Base-by-base conservation (phyloP, 1,140 invertebrate species). In the Drosophila sp. region DNA sequence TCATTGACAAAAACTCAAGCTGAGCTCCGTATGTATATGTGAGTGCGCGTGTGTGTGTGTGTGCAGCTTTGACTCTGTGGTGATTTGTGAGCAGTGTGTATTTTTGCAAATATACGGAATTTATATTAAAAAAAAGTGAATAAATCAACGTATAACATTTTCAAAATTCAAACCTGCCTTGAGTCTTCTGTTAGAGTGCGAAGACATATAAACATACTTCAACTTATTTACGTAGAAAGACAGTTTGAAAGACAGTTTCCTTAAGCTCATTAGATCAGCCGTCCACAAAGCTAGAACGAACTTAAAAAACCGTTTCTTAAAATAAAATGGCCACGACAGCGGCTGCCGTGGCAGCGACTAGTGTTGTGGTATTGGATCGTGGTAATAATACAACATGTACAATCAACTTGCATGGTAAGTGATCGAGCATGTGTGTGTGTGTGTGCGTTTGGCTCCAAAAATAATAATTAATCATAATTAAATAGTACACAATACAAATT, bases 311-410 rank as follows among this genome's bases (percentile, higher is more conserved):
- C 81, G 81, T 86, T 78, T 73, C 53, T 32, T 9, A 9, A 62
- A 72, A 71, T 36, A 70, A 89, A 79, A 78, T 90, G 73, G 87
- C 80, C 76, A 86, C 73, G 54, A 83, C 81, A 59, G 89, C 89
- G 72, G 78, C 73, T 61, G 96, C 96, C 94, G 95, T 96, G 95
- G 96, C 95, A 86, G 95, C 96, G 94, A 97, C 97, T 79, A 97
- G 96, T 94, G 97, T 97, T 93, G 96, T 97, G 92, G 96, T 97
- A 90, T 94, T 98, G 90, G 97, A 98, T 93, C 95, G 97, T 92
- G 97, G 97, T 92, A 98, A 98, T 93, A 98, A 98, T 94, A 98
- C 97, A 92, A 97, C 97, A 92, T 97, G 97, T 93, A 97, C 97
- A 89, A 97, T 98, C 92, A 97, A 98, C 94, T 94, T 97, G 93